Evolutionary conservation across 1,140 invertebrate species (phyloP), one percentile per base, ranked within the genome.

Genomic region (Scaptodrosophila lebanonensis): DNA sequence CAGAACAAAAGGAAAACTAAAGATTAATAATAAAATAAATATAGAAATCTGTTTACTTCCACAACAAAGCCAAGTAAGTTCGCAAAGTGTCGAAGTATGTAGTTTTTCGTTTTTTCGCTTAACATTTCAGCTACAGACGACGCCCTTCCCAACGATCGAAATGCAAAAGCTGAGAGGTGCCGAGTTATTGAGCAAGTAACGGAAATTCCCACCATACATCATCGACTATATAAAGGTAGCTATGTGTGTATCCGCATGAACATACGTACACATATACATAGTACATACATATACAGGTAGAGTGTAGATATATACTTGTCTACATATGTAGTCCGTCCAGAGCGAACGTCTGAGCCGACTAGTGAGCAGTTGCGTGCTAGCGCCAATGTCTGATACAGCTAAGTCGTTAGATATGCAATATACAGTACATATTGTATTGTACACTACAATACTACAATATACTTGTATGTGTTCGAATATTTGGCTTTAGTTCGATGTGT

Each of bases 31-130:
- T 82, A 56, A 67, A 77, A 68, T 66, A 82, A 79, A 79, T 73
- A 82, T 73, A 73, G 65, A 79, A 79, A 79, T 79, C 75, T 79
- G 75, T 79, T 79, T 79, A 79, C 75, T 79, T 79, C 75, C 75
- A 79, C 65, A 67, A 79, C 50, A 58, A 7, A 32, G 36, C 49
- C 51, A n/a, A 59, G 53, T 12, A 43, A 16, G 40, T 50, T 3
- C 20, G 42, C 51, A 7, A 49, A 11, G n/a, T 35, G 39, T 27
- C 12, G 15, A 32, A 13, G 39, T 32, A 33, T 33, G 8, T 16
- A 11, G 15, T 8, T 38, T 11, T 20, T 17, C 16, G 33, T 39
- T 61, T 65, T 44, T 39, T 32, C 27, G 27, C 29, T 17, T 29
- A 1, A 20, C 30, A 25, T 9, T 17, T 22, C 17, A 15, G 16